Conservation (phyloP, 2,797 vertebrate genomes). For the Enteromius fasciolatus region DNA sequence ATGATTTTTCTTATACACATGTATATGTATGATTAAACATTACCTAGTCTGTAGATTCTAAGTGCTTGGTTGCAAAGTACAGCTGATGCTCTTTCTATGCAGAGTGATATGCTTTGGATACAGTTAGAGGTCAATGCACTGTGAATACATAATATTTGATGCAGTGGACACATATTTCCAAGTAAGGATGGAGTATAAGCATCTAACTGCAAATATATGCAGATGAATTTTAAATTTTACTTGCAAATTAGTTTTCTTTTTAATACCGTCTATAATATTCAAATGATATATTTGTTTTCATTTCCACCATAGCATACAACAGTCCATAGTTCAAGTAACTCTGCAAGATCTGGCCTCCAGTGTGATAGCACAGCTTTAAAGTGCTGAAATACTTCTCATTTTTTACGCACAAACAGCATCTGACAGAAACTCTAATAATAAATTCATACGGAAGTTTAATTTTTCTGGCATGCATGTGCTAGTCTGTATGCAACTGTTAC, state of each 20-base stretch:
- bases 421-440: slow-evolving; percentile 22
- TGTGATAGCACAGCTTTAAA: slow-evolving; percentile 12
- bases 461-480: background rate
- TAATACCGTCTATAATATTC: slow-evolving; percentile 8
- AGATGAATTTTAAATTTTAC: slow-evolving; percentile 2
- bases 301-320: background rate
- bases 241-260: slow-evolving; percentile 22
- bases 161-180: background rate
- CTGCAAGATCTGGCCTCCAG: background rate
- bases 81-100: background rate
- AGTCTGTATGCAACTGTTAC: background rate
- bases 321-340: background rate
- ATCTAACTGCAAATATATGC: background rate
- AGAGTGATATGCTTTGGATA: background rate
- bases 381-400: slow-evolving; percentile 6
- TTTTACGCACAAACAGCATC: background rate
- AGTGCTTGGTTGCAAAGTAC: background rate
- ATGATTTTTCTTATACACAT: background rate
- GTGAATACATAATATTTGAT: background rate
- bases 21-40: background rate
- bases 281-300: slow-evolving; percentile 28
- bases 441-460: background rate
- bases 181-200: background rate
- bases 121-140: background rate
- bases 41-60: background rate